phyloP scores from a whole-genome alignment of 2,888 invertebrate species.

The Drosophila pseudotakahashii region DNA sequence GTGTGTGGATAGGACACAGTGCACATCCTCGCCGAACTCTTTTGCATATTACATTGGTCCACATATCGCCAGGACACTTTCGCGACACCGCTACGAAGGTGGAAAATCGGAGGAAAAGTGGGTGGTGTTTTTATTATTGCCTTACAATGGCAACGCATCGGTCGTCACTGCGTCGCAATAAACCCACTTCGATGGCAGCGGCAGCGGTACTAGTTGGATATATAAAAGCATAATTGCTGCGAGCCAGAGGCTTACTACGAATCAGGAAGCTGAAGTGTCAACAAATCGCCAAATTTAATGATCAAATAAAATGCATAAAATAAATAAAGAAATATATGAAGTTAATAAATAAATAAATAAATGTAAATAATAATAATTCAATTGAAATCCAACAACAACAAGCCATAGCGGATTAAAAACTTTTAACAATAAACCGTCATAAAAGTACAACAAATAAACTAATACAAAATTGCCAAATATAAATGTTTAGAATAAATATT shows the following conservation, averaged over 20 bases:
- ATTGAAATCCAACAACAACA: background rate
- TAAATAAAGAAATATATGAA: background rate
- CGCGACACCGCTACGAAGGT: conserved; percentile 13
- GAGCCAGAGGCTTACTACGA: conserved; percentile 67
- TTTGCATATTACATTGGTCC: conserved; percentile 65
- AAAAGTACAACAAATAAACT: conserved; percentile 7
- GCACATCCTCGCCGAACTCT: conserved; percentile 51
- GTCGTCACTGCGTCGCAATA: conserved; percentile 65
- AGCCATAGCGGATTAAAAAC: conserved; percentile 16
- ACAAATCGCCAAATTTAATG: conserved; percentile 27
- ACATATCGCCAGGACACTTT: conserved; percentile 18
- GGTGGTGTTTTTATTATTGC: conserved; percentile 54
- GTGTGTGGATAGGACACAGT: conserved; percentile 15
- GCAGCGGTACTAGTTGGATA: conserved; percentile 39
- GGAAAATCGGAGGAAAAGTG: conserved; percentile 14
- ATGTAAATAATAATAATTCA: too few species aligned
- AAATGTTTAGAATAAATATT: background rate
- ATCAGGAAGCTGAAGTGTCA: conserved; percentile 63
- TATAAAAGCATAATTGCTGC: conserved; percentile 73
- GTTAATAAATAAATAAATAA: too few species aligned
- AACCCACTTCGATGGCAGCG: conserved; percentile 57
- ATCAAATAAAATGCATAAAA: background rate
- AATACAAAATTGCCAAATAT: conserved; percentile 5
- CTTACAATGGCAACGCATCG: conserved; percentile 61
- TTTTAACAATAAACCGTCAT: conserved; percentile 3